phyloP scores from a whole-genome alignment of 1,140 invertebrate species.

The Asobara japonica region DNA sequence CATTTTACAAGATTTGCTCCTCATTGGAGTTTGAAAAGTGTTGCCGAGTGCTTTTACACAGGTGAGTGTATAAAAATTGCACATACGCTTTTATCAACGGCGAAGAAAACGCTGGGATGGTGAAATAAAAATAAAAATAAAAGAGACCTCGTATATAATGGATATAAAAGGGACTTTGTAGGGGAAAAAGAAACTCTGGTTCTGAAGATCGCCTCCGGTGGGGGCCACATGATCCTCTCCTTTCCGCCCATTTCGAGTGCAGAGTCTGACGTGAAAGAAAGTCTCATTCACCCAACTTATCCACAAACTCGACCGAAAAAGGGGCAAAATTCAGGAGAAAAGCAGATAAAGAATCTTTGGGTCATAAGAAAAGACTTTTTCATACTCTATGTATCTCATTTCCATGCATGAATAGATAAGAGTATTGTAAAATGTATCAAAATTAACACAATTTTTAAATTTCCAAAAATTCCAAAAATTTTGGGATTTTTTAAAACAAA shows the following conservation, averaged over 20 bases:
- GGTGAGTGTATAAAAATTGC: neutral
- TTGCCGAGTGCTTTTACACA: neutral
- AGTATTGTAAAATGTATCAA: neutral
- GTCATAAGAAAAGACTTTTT: neutral
- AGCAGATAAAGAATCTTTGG: constrained; percentile 7
- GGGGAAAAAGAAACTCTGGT: constrained; percentile 8
- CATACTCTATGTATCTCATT: neutral
- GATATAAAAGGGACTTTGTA: constrained; percentile 32
- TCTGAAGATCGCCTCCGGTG: constrained; percentile 30
- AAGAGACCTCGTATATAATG: constrained; percentile 2
- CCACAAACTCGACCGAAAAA: constrained; percentile 29
- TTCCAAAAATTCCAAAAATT: too few relatives aligned
- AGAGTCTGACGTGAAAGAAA: constrained; percentile 15
- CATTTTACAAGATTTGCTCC: neutral
- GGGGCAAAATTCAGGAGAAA: neutral
- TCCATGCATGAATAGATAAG: neutral
- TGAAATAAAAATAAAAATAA: constrained; percentile 14
- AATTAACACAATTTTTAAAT: too few relatives aligned
- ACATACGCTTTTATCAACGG: constrained; percentile 8
- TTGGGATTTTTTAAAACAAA: too few relatives aligned
- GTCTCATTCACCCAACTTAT: constrained; percentile 16
- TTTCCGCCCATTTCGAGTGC: constrained; percentile 12
- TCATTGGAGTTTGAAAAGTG: neutral
- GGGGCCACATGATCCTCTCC: constrained; percentile 18
- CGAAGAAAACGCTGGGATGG: neutral